phyloP scores from a whole-genome alignment of 2,113 vertebrate species.

The Sander vitreus region DNA sequence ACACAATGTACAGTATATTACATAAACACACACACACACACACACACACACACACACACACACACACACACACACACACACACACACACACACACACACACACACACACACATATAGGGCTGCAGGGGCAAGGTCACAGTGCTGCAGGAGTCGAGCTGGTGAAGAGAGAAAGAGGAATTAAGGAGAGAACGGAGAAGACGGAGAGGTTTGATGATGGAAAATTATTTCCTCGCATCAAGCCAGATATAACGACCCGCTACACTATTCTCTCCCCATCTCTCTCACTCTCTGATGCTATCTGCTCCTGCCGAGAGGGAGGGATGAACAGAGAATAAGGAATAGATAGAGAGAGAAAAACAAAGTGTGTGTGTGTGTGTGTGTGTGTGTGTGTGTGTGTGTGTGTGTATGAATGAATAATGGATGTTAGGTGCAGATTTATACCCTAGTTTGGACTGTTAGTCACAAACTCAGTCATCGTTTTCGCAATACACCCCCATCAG shows the following conservation, averaged over 20 bases:
- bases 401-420: slow-evolving; percentile 46
- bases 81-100: neutral
- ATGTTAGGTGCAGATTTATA: slow-evolving; percentile 48
- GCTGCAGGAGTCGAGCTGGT: slow-evolving; percentile 24
- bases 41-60: neutral
- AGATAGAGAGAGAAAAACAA: slow-evolving; percentile 10
- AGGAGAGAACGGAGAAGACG: slow-evolving; percentile 24
- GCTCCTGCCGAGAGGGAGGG: slow-evolving; percentile 20
- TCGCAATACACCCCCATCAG: neutral
- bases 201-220: slow-evolving; percentile 43
- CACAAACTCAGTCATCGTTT: slow-evolving; percentile 39
- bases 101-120: slow-evolving; percentile 10
- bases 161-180: slow-evolving; percentile 32
- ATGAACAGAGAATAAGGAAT: slow-evolving; percentile 33
- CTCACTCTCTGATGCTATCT: slow-evolving; percentile 47
- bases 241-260: slow-evolving; percentile 35
- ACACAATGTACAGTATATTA: neutral
- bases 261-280: slow-evolving; percentile 26
- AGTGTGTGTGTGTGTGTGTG: neutral
- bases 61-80: slow-evolving; percentile 3
- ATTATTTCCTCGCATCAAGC: slow-evolving; percentile 22
- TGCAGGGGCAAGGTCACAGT: slow-evolving; percentile 68
- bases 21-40: neutral
- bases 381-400: neutral
- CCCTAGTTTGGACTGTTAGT: slow-evolving; percentile 42